Evolutionary conservation across 1,140 invertebrate genomes (phyloP).

Genomic region (Lucilia cuprina): DNA sequence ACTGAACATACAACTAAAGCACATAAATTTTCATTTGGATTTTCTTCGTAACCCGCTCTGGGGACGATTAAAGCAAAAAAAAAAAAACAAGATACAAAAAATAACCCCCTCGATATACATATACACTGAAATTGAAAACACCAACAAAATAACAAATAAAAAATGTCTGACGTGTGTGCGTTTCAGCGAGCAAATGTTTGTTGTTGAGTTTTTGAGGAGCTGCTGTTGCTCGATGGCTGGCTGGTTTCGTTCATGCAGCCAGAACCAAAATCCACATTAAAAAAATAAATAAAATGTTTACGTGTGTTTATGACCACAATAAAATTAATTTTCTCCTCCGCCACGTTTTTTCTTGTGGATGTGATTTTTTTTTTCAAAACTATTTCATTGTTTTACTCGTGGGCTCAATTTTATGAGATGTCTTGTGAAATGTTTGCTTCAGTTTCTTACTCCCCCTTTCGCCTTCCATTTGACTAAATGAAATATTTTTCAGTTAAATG

Average conservation of each 20-base stretch:
- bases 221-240: neutral
- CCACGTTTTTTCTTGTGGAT: neutral
- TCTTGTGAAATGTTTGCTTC: neutral
- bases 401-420: neutral
- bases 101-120: too few species aligned
- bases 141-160: too few species aligned
- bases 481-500: neutral
- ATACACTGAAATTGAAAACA: too few species aligned
- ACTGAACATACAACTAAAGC: too few species aligned
- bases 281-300: neutral
- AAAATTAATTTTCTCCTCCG: neutral
- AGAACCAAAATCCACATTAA: neutral
- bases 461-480: neutral
- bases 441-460: neutral
- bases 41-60: too few species aligned
- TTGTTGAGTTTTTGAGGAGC: neutral
- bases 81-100: too few species aligned
- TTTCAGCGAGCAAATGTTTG: too few species aligned
- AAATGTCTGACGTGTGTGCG: too few species aligned
- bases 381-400: neutral
- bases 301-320: slow-evolving; percentile 10
- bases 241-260: too few species aligned
- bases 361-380: neutral
- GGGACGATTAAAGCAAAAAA: too few species aligned
- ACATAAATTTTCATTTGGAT: too few species aligned